Evolutionary conservation across 1,140 invertebrate species (phyloP), one percentile per base, ranked within the genome.

Genomic region (Trichonephila inaurata): DNA sequence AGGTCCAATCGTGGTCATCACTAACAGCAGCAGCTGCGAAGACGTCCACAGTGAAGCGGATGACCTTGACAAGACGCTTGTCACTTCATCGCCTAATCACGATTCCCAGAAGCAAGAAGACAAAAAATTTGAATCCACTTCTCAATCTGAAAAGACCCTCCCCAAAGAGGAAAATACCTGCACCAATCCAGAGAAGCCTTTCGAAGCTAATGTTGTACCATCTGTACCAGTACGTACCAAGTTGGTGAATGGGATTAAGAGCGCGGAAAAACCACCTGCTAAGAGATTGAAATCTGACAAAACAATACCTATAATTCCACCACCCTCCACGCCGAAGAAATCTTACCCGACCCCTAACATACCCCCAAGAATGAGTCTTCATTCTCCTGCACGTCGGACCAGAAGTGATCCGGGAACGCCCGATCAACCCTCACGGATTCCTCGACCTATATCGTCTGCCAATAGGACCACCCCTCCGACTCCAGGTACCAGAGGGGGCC

Each of bases 1-100:
- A 61, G 92, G 92, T 21, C 92, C 92, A 7, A 93, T 93, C 21
- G 92, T 93, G 12, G 92, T 93, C 92, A 93, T 93, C 44, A 93
- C 92, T 6, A 93, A 93, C 60, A 93, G 92, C 85, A 93, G 83
- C 61, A 93, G 92, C 66, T 93, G 92, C 51, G 92, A 93, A 88
- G 92, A 93, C 19, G 92, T 93, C 19, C 92, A 81, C 66, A 93
- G 92, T 19, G 92, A 86, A 12, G 51, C 33, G 12, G 92, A 93
- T 18, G 92, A 93, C 2, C 8, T 33, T 44, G 44, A 83, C 16
- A 58, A 83, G 21, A 21, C 81, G 8, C 16, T 19, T 24, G 19
- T 19, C 19, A 21, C 24, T 33, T 33, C 60, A 10, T 28, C 16
- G 7, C n/a, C 62, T 28, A 64, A 40, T 18, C 85, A 87, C 2